A percentile compares a stretch with the other conserved stretches of the same genome.
Conservation (phyloP, 1,140 invertebrate species). For the Microvelia longipes region DNA sequence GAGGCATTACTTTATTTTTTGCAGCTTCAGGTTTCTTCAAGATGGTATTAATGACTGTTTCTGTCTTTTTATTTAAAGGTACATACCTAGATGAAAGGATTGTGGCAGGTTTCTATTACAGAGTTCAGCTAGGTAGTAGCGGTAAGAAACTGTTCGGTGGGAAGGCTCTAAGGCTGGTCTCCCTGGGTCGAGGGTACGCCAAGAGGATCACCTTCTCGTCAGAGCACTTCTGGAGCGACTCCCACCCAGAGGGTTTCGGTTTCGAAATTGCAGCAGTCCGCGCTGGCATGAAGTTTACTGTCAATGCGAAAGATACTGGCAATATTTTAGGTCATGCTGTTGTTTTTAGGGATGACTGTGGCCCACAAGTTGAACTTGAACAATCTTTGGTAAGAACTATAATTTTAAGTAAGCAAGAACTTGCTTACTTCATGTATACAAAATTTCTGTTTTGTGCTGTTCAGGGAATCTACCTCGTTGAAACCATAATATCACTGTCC, state of each 20-base stretch:
- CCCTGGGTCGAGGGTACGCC: conserved; percentile 59
- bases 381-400: conserved; percentile 38
- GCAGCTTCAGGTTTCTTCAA: no score
- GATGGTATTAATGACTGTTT: no score
- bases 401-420: no score
- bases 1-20: no score
- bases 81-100: conserved; percentile 56
- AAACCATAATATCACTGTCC: no score
- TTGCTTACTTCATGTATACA: no score
- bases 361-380: conserved; percentile 43
- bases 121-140: conserved; percentile 42
- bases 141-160: conserved; percentile 44
- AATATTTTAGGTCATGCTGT: conserved; percentile 41
- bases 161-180: conserved; percentile 41
- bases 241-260: conserved; percentile 49
- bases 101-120: conserved; percentile 54
- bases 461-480: no score
- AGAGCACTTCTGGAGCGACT: conserved; percentile 63
- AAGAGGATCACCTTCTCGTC: conserved; percentile 57
- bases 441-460: no score
- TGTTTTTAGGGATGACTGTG: conserved; percentile 42
- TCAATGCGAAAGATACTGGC: conserved; percentile 32
- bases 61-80: conserved; percentile 33
- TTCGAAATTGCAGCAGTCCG: conserved; percentile 48
- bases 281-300: conserved; percentile 45